These are phyloP conservation scores for Catamblyrhynchus diadema DNA, from an alignment of 2,797 vertebrate species.

Conservation along the genomic window DNA sequence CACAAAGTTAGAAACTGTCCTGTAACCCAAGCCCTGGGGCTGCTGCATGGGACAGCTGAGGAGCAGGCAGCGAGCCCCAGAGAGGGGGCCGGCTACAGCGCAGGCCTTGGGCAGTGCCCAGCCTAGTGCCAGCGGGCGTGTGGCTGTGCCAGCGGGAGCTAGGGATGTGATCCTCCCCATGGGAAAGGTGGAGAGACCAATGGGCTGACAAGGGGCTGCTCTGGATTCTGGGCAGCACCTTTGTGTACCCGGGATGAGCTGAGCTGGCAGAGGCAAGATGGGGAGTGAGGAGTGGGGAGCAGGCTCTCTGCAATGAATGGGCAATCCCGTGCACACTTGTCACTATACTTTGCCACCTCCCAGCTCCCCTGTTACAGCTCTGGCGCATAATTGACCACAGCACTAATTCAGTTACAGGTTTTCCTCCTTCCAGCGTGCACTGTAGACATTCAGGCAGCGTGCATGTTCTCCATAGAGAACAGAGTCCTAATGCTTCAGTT, in stretches of 20 bases:
- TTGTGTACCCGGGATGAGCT: rapidly evolving
- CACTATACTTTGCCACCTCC: neutral
- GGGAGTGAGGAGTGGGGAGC: neutral
- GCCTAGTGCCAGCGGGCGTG: neutral
- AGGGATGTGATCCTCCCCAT: rapidly evolving
- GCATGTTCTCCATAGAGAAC: rapidly evolving
- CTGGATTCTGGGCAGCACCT: neutral
- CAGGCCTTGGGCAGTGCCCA: neutral
- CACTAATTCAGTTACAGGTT: neutral
- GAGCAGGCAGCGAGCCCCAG: constrained; percentile 74
- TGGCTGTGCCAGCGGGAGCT: neutral
- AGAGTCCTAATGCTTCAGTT: neutral
- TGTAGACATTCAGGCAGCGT: neutral
- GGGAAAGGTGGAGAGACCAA: neutral
- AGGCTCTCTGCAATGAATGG: neutral
- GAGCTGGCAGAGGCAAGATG: rapidly evolving
- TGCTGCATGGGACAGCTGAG: constrained; percentile 84
- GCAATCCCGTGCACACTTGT: neutral
- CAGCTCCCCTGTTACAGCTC: neutral
- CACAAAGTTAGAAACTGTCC: constrained; percentile 88
- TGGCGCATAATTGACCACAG: neutral
- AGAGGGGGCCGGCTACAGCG: constrained; percentile 33
- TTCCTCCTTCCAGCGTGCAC: neutral
- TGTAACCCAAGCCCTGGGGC: constrained; percentile 85
- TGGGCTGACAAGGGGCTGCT: neutral